phyloP scores from a whole-genome alignment of 2,113 vertebrate species.

The Clarias magur region DNA sequence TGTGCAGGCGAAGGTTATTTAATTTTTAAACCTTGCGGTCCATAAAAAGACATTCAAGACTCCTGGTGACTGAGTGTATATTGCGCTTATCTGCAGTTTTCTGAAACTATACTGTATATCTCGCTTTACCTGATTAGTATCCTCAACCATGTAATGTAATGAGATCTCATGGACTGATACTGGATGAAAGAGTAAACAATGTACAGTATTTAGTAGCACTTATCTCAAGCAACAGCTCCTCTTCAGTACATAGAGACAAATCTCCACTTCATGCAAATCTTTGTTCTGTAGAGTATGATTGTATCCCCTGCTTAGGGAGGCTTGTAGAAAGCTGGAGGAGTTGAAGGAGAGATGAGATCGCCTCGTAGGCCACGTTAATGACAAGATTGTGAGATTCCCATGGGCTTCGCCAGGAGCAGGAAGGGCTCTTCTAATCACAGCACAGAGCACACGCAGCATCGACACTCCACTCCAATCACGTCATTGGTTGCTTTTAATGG shows the following conservation, averaged over 20 bases:
- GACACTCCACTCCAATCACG: conserved; percentile 37
- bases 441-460: not conserved
- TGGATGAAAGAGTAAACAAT: not conserved
- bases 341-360: not conserved
- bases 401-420: conserved; percentile 7
- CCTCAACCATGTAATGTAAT: not conserved
- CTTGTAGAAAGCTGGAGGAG: not conserved
- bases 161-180: not conserved
- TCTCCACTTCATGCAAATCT: not conserved
- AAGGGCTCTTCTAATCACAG: conserved; percentile 30
- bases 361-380: conserved; percentile 11
- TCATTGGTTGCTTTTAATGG: conserved; percentile 34
- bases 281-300: conserved; percentile 5
- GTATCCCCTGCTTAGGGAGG: not conserved
- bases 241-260: not conserved
- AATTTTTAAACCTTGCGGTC: too few relatives aligned
- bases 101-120: not conserved
- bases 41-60: not conserved
- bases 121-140: conserved; percentile 24
- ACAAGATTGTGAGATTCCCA: conserved; percentile 10
- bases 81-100: conserved; percentile 1
- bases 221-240: not conserved
- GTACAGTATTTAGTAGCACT: not conserved
- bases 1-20: not conserved
- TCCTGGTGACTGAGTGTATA: not conserved